Evolutionary conservation across 2,113 vertebrate genomes (phyloP), one percentile per base, ranked within the genome.

Genomic region (Rynchops niger): DNA sequence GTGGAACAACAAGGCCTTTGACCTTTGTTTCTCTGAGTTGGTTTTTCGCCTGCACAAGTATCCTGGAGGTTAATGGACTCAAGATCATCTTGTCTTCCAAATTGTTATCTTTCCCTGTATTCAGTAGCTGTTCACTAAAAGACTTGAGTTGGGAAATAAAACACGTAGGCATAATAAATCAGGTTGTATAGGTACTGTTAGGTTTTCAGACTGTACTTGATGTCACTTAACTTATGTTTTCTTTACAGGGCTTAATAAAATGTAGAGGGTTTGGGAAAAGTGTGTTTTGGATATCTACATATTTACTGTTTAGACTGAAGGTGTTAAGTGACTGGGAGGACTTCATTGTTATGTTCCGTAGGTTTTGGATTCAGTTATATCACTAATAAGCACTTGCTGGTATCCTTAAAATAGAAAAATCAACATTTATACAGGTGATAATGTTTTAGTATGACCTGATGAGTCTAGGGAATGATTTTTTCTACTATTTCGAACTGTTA

Each of bases 221-320:
- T 74, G 13, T 63, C 32, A 29, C 38, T 73, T 83, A 63, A 17
- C 50, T 76, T 95, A 34, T 30, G 19, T 30, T 88, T 93, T 70
- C 56, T 70, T 87, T 59, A 32, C 4, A 23, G n/a, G 16, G 12
- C n/a, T 77, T 69, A 1, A 25, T 49, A n/a, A 93, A 78, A 59
- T 19, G 13, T 55, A 47, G 56, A 66, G 11, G 3, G 17, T 15
- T 55, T 49, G 8, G 38, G 30, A 73, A 45, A 58, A 21, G 27
- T 49, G 11, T 2, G 38, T 65, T 43, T 30, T 89, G 12, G 29
- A 1, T 81, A 29, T 29, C 12, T 77, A 0, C 1, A 0, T 69
- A n/a, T 23, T 90, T 91, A 18, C 27, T 79, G 10, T 53, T 81
- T 30, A 76, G 56, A 40, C 25, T 4, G 1, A 71, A 85, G 12